Conservation (phyloP, 2,888 invertebrate species). For the Lacanobia wlatinum region DNA sequence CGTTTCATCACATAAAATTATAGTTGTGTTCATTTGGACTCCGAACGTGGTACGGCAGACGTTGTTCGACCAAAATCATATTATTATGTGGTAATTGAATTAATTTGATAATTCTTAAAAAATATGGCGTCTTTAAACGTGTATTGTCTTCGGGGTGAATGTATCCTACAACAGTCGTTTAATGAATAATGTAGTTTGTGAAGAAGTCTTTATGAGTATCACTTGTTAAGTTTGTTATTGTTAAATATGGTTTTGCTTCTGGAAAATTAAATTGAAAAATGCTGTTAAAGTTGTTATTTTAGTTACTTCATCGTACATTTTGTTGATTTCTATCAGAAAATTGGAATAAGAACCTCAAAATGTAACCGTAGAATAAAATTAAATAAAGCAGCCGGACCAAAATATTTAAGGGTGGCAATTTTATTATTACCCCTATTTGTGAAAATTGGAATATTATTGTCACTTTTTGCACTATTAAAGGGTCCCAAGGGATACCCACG, state of each 20-base stretch:
- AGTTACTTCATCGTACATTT: too few species aligned
- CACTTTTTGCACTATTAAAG: constrained; percentile 71
- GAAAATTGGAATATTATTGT: constrained; percentile 72
- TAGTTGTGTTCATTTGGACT: constrained; percentile 52
- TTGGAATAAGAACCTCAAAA: too few species aligned
- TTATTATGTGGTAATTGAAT: constrained; percentile 63
- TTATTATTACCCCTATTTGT: constrained; percentile 51
- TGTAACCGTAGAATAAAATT: neutral
- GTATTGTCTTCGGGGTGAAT: constrained; percentile 58
- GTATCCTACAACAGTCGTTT: constrained; percentile 44
- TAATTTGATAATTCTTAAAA: constrained; percentile 65
- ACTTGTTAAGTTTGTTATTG: constrained; percentile 49
- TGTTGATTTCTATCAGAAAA: neutral
- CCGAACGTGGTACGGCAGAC: constrained; percentile 27
- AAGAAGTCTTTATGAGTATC: constrained; percentile 53
- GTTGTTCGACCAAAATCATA: constrained; percentile 56
- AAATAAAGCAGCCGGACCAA: constrained; percentile 18
- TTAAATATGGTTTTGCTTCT: constrained; percentile 31
- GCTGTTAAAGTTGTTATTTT: too few species aligned
- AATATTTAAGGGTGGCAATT: constrained; percentile 56
- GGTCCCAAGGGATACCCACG: constrained; percentile 70
- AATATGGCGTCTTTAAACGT: constrained; percentile 57
- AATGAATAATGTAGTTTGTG: constrained; percentile 56
- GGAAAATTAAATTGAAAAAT: constrained; percentile 34
- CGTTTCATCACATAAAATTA: constrained; percentile 58